Evolutionary conservation across 2,113 vertebrate species (phyloP).

Genomic region (Sceloporus undulatus): DNA sequence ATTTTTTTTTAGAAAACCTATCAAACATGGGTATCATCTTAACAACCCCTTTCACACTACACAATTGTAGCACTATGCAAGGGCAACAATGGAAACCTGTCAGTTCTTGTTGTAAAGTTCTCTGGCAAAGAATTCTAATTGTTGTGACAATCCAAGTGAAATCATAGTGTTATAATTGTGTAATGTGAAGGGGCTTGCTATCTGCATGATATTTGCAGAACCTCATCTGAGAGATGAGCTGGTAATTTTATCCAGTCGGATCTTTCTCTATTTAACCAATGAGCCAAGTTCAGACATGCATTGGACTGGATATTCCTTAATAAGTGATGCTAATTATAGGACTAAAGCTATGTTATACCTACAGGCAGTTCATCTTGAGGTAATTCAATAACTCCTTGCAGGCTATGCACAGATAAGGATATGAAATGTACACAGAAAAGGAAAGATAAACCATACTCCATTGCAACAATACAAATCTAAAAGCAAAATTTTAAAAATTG

Average conservation of each 20-base stretch:
- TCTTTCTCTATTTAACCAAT: not conserved
- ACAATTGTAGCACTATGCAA: too few relatives aligned
- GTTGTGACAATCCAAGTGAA: not conserved
- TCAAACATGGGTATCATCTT: too few relatives aligned
- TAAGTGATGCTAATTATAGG: not conserved
- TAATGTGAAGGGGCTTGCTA: not conserved
- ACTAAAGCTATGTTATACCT: not conserved
- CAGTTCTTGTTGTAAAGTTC: too few relatives aligned
- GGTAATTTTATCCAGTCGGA: not conserved
- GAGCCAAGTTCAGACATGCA: not conserved
- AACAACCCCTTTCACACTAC: too few relatives aligned
- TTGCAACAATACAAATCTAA: not conserved
- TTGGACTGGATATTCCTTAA: not conserved
- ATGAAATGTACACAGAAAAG: not conserved
- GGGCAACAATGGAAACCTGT: too few relatives aligned
- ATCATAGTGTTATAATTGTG: not conserved
- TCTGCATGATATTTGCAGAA: not conserved
- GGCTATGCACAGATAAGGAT: not conserved
- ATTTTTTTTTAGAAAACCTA: too few relatives aligned
- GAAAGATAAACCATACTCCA: not conserved
- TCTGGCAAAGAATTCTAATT: too few relatives aligned
- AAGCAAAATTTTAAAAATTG: not conserved
- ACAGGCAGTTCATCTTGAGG: not conserved
- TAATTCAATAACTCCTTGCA: conserved; percentile 11
- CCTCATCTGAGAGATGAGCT: not conserved